A percentile compares a stretch with the other conserved stretches of the same genome.
Conservation (phyloP, 1,140 invertebrate genomes). For the Eumaeus atala region DNA sequence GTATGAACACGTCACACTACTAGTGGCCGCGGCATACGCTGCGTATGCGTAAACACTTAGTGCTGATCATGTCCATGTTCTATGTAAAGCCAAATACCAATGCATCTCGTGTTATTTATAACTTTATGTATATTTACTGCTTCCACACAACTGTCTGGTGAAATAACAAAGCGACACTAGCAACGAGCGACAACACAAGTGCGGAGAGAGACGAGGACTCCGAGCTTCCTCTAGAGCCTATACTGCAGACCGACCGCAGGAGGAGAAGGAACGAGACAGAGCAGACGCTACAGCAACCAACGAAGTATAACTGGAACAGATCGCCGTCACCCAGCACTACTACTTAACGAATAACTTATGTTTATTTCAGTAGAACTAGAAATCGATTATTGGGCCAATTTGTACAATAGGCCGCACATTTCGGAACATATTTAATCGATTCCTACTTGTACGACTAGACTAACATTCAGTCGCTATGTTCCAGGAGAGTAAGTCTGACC, state of each 20-base stretch:
- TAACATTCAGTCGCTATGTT: slow-evolving; percentile 18
- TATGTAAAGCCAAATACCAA: slow-evolving; percentile 72
- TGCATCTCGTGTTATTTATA: slow-evolving; percentile 70
- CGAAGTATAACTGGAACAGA: background rate
- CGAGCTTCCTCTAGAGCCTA: background rate
- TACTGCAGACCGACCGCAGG: background rate
- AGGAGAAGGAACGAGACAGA: background rate
- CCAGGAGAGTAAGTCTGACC: slow-evolving; percentile 12
- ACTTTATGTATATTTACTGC: slow-evolving; percentile 36
- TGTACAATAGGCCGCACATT: no score
- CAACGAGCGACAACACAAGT: background rate
- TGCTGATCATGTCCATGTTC: slow-evolving; percentile 63
- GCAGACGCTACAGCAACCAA: background rate
- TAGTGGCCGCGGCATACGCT: slow-evolving; percentile 30
- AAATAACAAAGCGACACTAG: slow-evolving; percentile 10
- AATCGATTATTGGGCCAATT: background rate
- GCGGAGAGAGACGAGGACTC: background rate
- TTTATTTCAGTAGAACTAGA: slow-evolving; percentile 1
- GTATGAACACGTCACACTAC: no score
- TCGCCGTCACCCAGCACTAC: no score
- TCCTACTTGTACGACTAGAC: background rate
- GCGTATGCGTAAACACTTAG: slow-evolving; percentile 58
- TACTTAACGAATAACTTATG: background rate
- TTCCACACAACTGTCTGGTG: slow-evolving; percentile 19
- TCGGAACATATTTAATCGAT: background rate